phyloP scores from a whole-genome alignment of 2,888 invertebrate species.

The Drosophila melanosoma region DNA sequence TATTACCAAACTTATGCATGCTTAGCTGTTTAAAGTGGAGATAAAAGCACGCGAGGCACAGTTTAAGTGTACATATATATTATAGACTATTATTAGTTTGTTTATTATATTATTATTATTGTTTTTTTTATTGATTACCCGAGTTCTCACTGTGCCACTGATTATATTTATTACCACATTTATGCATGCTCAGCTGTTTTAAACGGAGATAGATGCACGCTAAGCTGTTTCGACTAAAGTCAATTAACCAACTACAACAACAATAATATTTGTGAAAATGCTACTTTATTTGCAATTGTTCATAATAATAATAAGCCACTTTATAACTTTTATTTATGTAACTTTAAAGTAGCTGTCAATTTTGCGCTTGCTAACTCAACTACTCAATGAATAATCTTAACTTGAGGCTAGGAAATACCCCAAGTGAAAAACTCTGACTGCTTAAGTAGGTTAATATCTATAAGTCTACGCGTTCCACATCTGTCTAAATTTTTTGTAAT shows the following conservation, averaged over 20 bases:
- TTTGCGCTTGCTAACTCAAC: not conserved
- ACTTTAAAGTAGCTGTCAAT: not conserved
- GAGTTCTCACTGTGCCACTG: not conserved
- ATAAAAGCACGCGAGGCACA: not conserved
- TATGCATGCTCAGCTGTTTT: slow-evolving; percentile 4
- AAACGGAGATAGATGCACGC: not conserved
- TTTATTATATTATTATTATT: not conserved
- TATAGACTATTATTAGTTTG: not conserved
- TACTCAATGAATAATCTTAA: not conserved
- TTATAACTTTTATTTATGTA: not conserved
- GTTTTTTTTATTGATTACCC: not conserved
- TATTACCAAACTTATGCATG: not conserved
- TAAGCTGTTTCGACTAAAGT: not conserved
- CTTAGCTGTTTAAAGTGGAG: not conserved
- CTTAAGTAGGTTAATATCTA: not conserved
- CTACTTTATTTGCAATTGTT: not conserved
- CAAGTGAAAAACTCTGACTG: not conserved
- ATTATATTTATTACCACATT: not conserved
- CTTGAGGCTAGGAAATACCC: not conserved
- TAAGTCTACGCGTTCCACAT: not conserved
- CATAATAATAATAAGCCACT: not conserved
- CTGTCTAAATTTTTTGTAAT: not conserved
- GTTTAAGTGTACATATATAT: not conserved
- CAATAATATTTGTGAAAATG: not conserved
- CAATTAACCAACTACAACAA: not conserved